Percentiles rank a stretch among this genome's conserved stretches.
Evolutionary conservation across 2,113 vertebrate genomes (phyloP).

Genomic region (Pangasianodon gigas): DNA sequence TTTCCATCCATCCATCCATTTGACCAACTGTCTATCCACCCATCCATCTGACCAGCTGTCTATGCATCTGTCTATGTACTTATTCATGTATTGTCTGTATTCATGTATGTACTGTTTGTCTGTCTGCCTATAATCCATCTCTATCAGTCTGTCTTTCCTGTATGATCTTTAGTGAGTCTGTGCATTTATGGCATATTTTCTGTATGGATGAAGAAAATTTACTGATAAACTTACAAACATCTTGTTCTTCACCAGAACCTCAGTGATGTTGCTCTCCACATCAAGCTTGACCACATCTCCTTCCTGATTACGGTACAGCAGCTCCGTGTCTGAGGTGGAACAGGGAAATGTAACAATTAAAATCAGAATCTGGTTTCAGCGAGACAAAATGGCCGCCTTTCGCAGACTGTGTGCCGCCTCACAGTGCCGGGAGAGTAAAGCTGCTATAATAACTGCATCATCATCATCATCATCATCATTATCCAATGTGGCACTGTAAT

Average conservation of each 20-base stretch:
- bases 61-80: background rate
- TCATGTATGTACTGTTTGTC: background rate
- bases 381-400: background rate
- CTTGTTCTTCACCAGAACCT: slow-evolving; percentile 84
- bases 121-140: background rate
- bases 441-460: background rate
- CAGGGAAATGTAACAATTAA: background rate
- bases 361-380: background rate
- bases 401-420: background rate
- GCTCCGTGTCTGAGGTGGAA: slow-evolving; percentile 78
- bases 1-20: background rate
- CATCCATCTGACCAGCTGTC: background rate
- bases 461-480: background rate
- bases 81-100: background rate
- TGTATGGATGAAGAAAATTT: background rate
- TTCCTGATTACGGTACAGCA: slow-evolving; percentile 84
- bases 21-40: background rate
- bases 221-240: slow-evolving; percentile 85
- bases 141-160: background rate
- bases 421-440: background rate
- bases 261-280: slow-evolving; percentile 76
- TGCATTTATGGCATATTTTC: background rate
- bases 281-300: slow-evolving; percentile 83
- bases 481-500: background rate
- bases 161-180: background rate